phyloP scores from a whole-genome alignment of 2,113 vertebrate genomes.

The Cyrtonyx montezumae region DNA sequence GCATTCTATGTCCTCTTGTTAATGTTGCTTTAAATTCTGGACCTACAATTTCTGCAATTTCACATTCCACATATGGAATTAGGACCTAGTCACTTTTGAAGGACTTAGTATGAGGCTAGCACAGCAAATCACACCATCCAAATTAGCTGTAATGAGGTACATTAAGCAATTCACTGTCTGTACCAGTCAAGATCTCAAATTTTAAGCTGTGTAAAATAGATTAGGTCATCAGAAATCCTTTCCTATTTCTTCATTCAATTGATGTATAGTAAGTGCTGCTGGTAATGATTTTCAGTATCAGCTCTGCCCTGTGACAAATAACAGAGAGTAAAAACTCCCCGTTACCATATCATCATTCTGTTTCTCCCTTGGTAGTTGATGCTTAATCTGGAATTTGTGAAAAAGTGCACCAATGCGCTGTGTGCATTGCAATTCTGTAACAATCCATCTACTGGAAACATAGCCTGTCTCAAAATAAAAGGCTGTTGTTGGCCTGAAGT shows the following conservation, averaged over 20 bases:
- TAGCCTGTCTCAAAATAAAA: background rate
- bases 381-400: constrained; percentile 21
- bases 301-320: constrained; percentile 41
- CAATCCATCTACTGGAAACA: background rate
- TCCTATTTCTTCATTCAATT: background rate
- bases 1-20: background rate
- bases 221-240: background rate
- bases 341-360: constrained; percentile 18
- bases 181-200: background rate
- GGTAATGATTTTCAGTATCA: constrained; percentile 45
- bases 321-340: constrained; percentile 44
- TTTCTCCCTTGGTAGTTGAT: constrained; percentile 17
- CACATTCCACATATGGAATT: background rate
- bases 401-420: background rate
- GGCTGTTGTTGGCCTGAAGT: background rate
- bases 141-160: background rate
- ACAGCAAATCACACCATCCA: background rate
- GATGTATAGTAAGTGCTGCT: background rate
- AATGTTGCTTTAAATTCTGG: background rate
- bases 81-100: background rate
- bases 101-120: background rate
- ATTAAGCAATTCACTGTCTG: background rate
- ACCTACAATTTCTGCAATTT: background rate
- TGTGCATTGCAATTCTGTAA: background rate
- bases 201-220: background rate